Evolutionary conservation across 2,113 vertebrate species (phyloP).

Genomic region (Calonectris borealis): DNA sequence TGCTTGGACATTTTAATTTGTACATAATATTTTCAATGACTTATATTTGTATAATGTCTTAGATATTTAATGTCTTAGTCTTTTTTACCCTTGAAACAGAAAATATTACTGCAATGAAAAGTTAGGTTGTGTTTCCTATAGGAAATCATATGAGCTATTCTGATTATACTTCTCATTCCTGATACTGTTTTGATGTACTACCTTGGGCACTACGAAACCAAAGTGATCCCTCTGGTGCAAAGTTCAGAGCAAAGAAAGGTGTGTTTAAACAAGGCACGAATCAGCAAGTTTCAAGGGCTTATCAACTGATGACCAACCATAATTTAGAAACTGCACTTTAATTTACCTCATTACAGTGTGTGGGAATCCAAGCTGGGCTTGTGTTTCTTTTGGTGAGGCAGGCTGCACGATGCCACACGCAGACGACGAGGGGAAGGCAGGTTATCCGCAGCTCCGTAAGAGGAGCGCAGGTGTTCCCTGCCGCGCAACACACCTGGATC

Average conservation of each 20-base stretch:
- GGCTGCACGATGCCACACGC: accelerated
- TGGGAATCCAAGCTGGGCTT: neutral
- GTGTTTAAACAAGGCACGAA: slow-evolving; percentile 1
- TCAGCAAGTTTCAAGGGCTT: neutral
- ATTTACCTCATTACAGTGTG: neutral
- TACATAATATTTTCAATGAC: neutral
- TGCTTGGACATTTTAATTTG: neutral
- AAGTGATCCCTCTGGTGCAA: neutral
- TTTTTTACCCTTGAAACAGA: neutral
- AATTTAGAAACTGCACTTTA: neutral
- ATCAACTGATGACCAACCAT: neutral
- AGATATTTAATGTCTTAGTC: neutral
- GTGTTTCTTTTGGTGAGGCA: neutral
- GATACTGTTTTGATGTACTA: neutral
- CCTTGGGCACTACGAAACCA: neutral
- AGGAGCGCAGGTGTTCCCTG: neutral
- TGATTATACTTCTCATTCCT: neutral
- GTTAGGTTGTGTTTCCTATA: neutral
- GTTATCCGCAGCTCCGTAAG: neutral
- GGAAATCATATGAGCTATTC: neutral
- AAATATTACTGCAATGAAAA: neutral
- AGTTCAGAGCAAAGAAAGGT: slow-evolving; percentile 50
- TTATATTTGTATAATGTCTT: neutral
- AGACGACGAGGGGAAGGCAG: accelerated
- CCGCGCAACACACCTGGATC: accelerated